phyloP scores from a whole-genome alignment of 1,140 invertebrate species.

The Nylanderia fulva region DNA sequence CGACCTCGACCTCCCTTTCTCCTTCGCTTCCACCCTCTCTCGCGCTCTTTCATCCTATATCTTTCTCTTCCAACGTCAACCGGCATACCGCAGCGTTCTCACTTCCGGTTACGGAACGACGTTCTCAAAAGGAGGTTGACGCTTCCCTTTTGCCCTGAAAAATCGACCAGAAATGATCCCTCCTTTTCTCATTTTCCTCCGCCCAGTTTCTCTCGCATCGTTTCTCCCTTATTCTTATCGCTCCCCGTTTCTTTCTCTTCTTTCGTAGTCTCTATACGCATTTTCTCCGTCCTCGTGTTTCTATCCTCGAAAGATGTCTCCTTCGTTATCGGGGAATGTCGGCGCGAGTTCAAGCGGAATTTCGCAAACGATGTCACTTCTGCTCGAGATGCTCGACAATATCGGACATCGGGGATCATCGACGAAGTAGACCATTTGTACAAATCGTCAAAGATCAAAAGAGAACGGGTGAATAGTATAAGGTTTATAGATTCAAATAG shows the following conservation, averaged over 20 bases:
- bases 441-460: slow-evolving; percentile 21
- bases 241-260: not conserved
- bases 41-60: slow-evolving; percentile 11
- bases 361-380: slow-evolving; percentile 70
- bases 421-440: slow-evolving; percentile 43
- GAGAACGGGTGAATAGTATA: not conserved
- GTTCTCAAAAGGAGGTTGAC: slow-evolving; percentile 40
- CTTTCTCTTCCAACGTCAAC: not conserved
- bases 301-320: slow-evolving; percentile 60
- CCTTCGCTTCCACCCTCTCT: not conserved
- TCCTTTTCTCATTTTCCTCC: not conserved
- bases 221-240: slow-evolving; percentile 44
- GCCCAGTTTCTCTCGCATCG: slow-evolving; percentile 44
- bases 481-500: not conserved
- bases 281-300: slow-evolving; percentile 33
- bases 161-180: slow-evolving; percentile 68
- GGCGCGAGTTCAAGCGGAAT: slow-evolving; percentile 73
- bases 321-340: slow-evolving; percentile 74
- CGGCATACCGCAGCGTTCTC: slow-evolving; percentile 58
- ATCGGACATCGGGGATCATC: slow-evolving; percentile 66
- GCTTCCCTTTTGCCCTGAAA: slow-evolving; percentile 44
- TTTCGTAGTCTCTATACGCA: not conserved
- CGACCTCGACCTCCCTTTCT: slow-evolving; percentile 22
- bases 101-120: slow-evolving; percentile 67
- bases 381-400: slow-evolving; percentile 65